Conservation (phyloP, 2,888 invertebrate species). For the Drosophila nigricruria region DNA sequence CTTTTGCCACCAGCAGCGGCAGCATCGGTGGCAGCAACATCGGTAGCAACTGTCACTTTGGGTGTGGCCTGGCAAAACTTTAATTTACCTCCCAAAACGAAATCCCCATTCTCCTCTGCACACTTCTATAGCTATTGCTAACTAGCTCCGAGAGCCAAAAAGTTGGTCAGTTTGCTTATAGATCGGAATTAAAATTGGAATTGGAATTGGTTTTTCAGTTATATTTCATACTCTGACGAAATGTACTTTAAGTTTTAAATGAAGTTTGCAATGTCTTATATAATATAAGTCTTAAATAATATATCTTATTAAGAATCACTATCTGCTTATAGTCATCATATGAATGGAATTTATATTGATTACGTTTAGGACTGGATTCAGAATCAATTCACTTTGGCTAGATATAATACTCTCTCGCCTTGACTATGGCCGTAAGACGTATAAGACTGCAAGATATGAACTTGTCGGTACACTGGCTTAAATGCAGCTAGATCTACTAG, state of each 20-base stretch:
- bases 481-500: too few relatives aligned
- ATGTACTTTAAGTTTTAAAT: background rate
- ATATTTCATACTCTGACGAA: background rate
- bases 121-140: conserved; percentile 19
- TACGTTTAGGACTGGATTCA: background rate
- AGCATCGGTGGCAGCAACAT: conserved; percentile 35
- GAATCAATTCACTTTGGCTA: background rate
- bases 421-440: too few relatives aligned
- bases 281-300: too few relatives aligned
- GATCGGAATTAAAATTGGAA: conserved; percentile 38
- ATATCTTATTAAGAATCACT: too few relatives aligned
- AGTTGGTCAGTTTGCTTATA: conserved; percentile 46
- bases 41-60: conserved; percentile 33
- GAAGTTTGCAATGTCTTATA: background rate
- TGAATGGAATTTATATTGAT: too few relatives aligned
- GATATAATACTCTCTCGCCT: too few relatives aligned
- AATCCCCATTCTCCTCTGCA: background rate
- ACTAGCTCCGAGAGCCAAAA: conserved; percentile 30
- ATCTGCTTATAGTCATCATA: too few relatives aligned
- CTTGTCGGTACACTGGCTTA: too few relatives aligned
- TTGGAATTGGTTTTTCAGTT: conserved; percentile 35
- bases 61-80: conserved; percentile 20
- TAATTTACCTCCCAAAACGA: conserved; percentile 6
- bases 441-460: too few relatives aligned
- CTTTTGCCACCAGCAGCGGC: conserved; percentile 62